phyloP scores from a whole-genome alignment of 2,888 invertebrate genomes.

The Pollenia griseotomentosa region DNA sequence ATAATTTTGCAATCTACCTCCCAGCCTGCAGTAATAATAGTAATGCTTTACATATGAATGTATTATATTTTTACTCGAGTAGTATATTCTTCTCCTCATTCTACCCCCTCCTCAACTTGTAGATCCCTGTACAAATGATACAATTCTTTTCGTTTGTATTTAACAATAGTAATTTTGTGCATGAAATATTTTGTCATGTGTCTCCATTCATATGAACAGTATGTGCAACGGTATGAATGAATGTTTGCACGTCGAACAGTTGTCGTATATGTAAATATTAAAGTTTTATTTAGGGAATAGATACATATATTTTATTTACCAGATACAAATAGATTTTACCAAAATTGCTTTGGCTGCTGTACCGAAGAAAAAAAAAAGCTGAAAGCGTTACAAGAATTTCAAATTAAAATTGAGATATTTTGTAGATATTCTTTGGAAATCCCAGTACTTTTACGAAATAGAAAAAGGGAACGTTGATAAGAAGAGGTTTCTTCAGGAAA shows the following conservation, averaged over 20 bases:
- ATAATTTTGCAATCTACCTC: too few species aligned
- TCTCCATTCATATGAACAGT: neutral
- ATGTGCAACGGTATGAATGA: neutral
- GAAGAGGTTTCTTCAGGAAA: neutral
- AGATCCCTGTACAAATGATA: neutral
- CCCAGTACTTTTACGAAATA: neutral
- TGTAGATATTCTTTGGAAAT: neutral
- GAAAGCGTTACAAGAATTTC: neutral
- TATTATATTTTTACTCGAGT: too few species aligned
- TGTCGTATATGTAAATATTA: conserved; percentile 37
- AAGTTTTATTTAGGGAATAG: conserved; percentile 59
- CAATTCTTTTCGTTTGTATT: neutral
- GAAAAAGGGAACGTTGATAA: neutral
- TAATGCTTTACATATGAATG: too few species aligned
- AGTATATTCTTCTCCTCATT: too few species aligned
- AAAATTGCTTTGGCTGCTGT: conserved; percentile 35
- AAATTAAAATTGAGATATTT: conserved; percentile 16
- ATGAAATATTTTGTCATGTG: conserved; percentile 34
- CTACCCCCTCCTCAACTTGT: neutral
- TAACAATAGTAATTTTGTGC: conserved; percentile 51
- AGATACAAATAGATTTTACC: conserved; percentile 24
- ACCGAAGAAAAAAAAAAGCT: neutral
- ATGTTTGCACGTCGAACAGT: neutral
- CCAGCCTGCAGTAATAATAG: too few species aligned
- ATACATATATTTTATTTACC: conserved; percentile 36